Base-by-base conservation (phyloP, 2,888 invertebrate genomes). In the Liopterus haemorrhoidalis region DNA sequence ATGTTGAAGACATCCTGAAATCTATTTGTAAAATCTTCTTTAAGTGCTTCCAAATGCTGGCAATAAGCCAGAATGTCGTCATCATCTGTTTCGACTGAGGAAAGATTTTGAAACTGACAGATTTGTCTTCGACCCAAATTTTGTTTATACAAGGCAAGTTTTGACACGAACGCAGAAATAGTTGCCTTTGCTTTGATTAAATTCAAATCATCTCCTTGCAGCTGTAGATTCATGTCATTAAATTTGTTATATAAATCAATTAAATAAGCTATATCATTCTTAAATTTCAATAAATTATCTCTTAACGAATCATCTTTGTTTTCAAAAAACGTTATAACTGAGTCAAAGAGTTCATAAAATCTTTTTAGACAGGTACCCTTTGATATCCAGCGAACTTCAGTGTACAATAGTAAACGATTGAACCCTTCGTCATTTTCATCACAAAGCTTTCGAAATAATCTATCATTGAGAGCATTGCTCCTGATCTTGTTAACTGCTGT, bases 191-290 rank as follows among this genome's bases (percentile, higher is more conserved):
- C 45, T 47, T 43, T 48, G 18, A 48, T 49, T 27, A 51, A 39
- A 21, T 48, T 48, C 24, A 49, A 41, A 8, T 48, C 38, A 30
- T 49, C 44, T 12, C 45, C 41, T 49, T 51, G 47, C 8, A 51
- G 39, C 24, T 44, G 31, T 15, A 48, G 37, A 40, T 45, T 39
- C 12, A 14, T 14, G 5, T 46, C 40, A 41, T 53, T 53, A 40
- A 55, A 56, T 48, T 52, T 54, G 55, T 53, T 57, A 53, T 51
- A 61, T 38, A 59, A 50, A 48, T 61, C 57, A 49, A 55, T 58
- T 52, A 59, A 46, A 53, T 60, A 59, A 9, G 57, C 58, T 18
- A 59, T 58, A 54, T 61, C 57, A 54, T 54, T 60, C 48, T 58
- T 58, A 50, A 48, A 56, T 47, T 38, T 52, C n/a, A 59, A 59